Conservation (phyloP, 2,888 invertebrate species). For the Athetis lepigone region DNA sequence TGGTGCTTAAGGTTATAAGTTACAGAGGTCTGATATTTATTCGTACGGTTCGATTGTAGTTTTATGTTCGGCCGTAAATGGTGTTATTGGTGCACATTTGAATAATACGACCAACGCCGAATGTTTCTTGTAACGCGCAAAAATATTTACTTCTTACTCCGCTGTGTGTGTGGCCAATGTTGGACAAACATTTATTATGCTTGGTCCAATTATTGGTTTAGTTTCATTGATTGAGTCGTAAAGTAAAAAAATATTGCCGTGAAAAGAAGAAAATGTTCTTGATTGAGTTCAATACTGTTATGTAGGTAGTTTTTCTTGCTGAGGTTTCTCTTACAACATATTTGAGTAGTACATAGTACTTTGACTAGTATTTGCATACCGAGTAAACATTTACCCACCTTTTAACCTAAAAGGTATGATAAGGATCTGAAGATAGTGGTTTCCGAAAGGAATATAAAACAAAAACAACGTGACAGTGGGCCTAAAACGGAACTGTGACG, state of each 20-base stretch:
- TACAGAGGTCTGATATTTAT: conserved; percentile 89
- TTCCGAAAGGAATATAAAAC: background rate
- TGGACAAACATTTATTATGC: conserved; percentile 42
- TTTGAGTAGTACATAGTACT: background rate
- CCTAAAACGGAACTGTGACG: background rate
- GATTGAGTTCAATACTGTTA: background rate
- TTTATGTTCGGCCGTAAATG: conserved; percentile 88
- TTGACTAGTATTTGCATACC: conserved; percentile 2
- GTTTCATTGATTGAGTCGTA: conserved; percentile 9
- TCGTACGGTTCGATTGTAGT: conserved; percentile 89
- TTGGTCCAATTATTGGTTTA: conserved; percentile 8
- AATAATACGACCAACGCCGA: conserved; percentile 85
- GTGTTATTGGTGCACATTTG: conserved; percentile 88
- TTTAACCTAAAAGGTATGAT: conserved; percentile 14
- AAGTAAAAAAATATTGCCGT: background rate
- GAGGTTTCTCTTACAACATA: no score
- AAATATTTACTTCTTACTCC: conserved; percentile 81
- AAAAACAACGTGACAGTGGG: background rate
- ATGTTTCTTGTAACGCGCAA: conserved; percentile 81
- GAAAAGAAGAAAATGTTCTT: background rate
- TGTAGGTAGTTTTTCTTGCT: background rate
- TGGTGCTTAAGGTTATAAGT: conserved; percentile 81
- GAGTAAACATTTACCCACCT: conserved; percentile 16
- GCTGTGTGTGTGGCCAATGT: conserved; percentile 42
- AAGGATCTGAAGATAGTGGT: conserved; percentile 12